Evolutionary conservation across 2,888 invertebrate genomes (phyloP), one percentile per base, ranked within the genome.

Genomic region (Stenichneumon culpator): DNA sequence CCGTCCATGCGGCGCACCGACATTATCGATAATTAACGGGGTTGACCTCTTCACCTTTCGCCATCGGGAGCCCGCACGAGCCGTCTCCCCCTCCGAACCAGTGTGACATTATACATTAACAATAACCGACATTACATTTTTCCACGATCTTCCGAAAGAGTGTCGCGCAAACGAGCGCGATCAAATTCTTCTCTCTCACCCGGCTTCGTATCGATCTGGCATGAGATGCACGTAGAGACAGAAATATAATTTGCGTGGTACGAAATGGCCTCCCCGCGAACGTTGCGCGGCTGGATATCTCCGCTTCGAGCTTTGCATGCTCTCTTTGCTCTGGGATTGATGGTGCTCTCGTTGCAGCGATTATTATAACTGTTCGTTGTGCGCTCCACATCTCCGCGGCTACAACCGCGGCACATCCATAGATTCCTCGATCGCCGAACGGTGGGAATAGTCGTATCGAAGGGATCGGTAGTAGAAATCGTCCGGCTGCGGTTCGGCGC

Each of bases 11-110:
- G 73, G 54, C 11, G 22, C 32, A 25, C 70, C 11, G 65, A 63
- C 50, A 75, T 74, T 77, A 50, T 83, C 69, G 65, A 83, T 86
- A 83, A 83, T 83, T 78, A 78, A 86, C 32, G 65, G 36, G 63
- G 25, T 65, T 82, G 86, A 86, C 84, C 86, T 82, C 70, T 83
- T 85, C 75, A 83, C 81, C 82, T 87, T 85, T 81, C 32, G 75
- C 50, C 74, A 54, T 54, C 11, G 44, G 16, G n/a, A 25, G 57
- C 14, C 11, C 44, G 19, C 67, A 22, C 72, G 78, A 44, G 36
- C 39, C 65, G 68, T 25, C 32, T 60, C 28, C 5, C 72, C 44
- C 70, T 11, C 22, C 75, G 19, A 16, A 32, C 63, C 63, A 7
- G 16, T 16, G 63, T 32, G 63, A 36, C 32, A 39, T 44, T 39